Conservation (phyloP, 2,113 vertebrate genomes). For the Atractosteus spatula region DNA sequence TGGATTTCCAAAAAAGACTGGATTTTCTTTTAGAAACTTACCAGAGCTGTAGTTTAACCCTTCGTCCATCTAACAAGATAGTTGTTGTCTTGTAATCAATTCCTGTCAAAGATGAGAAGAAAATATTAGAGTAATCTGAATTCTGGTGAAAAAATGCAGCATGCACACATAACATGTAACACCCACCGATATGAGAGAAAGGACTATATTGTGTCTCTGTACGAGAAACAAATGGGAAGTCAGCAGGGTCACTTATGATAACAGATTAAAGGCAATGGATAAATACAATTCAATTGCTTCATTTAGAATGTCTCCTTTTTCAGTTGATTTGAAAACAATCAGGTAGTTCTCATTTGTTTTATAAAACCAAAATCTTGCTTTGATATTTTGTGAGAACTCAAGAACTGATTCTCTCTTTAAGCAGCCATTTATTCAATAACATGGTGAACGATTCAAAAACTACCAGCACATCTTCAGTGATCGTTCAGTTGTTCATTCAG, state of each 20-base stretch:
- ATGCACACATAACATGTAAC: not conserved
- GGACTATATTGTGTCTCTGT: not conserved
- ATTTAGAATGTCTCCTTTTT: not conserved
- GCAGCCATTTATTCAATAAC: too few species aligned
- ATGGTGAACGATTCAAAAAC: too few species aligned
- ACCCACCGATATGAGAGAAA: not conserved
- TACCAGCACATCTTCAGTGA: too few species aligned
- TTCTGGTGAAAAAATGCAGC: not conserved
- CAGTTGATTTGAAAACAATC: too few species aligned
- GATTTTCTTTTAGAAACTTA: slow-evolving; percentile 37
- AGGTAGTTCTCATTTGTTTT: too few species aligned
- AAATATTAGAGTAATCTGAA: not conserved
- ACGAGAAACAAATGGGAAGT: not conserved
- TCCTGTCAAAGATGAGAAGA: slow-evolving; percentile 54
- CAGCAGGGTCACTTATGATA: not conserved
- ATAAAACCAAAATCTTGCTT: too few species aligned
- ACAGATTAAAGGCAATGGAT: not conserved
- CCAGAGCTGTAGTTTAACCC: slow-evolving; percentile 85
- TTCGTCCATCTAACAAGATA: slow-evolving; percentile 78
- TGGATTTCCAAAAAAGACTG: too few species aligned
- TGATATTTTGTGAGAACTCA: too few species aligned
- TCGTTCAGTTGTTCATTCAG: too few species aligned
- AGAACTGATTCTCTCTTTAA: too few species aligned
- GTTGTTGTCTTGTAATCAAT: slow-evolving; percentile 84
- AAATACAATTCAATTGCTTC: not conserved